Conservation (phyloP, 2,113 vertebrate genomes). For the Gymnarchus niloticus region DNA sequence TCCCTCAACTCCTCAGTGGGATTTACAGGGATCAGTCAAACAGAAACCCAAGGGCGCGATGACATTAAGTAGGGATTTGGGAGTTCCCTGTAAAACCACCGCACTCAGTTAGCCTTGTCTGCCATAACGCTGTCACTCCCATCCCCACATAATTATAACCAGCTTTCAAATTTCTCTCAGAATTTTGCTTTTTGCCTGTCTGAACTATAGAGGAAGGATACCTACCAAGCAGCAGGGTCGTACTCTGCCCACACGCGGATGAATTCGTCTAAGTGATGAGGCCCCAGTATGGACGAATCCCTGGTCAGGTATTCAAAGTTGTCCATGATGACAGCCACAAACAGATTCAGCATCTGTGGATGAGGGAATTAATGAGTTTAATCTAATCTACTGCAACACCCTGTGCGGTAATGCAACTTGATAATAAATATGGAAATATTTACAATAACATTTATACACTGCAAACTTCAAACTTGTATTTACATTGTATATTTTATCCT, state of each 20-base stretch:
- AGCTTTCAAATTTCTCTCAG: too few species aligned
- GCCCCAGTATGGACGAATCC: slow-evolving; percentile 94
- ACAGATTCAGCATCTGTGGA: slow-evolving; percentile 91
- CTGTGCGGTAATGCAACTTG: too few species aligned
- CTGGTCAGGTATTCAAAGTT: slow-evolving; percentile 97
- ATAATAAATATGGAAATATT: too few species aligned
- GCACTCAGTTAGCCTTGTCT: too few species aligned
- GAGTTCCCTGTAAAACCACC: background rate
- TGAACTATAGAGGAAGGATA: slow-evolving; percentile 28
- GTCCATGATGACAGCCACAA: slow-evolving; percentile 99
- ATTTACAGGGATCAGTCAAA: slow-evolving; percentile 45
- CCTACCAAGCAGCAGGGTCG: slow-evolving; percentile 94
- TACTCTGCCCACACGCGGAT: slow-evolving; percentile 97
- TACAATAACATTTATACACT: too few species aligned
- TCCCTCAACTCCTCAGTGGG: slow-evolving; percentile 24
- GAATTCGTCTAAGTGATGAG: slow-evolving; percentile 97
- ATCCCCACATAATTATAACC: background rate
- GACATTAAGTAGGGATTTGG: slow-evolving; percentile 23
- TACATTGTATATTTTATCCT: too few species aligned
- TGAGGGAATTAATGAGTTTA: background rate
- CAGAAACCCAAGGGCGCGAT: background rate
- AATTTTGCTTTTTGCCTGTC: background rate
- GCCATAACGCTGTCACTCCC: background rate
- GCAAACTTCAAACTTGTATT: too few species aligned
- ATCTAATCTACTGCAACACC: too few species aligned